Percentiles rank a stretch among this genome's conserved stretches.
Conservation (phyloP, 2,888 invertebrate species). For the Xestobium rufovillosum region DNA sequence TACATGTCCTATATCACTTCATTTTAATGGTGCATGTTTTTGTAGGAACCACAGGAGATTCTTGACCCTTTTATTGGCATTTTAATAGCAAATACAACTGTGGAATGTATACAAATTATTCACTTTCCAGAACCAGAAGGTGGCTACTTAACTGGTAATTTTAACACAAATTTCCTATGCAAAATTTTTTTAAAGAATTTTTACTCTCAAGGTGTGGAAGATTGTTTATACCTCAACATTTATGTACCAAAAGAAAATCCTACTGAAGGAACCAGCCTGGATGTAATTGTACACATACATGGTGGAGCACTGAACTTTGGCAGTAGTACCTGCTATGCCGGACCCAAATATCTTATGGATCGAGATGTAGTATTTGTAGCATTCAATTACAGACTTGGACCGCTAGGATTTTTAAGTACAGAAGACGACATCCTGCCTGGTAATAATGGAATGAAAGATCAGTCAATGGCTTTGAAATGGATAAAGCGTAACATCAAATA, state of each 20-base stretch:
- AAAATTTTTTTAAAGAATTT: not conserved
- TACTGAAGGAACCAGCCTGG: slow-evolving; percentile 33
- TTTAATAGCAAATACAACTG: too few relatives aligned
- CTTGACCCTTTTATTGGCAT: too few relatives aligned
- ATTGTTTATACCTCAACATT: slow-evolving; percentile 55
- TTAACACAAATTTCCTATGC: not conserved
- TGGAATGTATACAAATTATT: too few relatives aligned
- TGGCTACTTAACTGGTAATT: too few relatives aligned
- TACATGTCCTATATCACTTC: too few relatives aligned
- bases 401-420: slow-evolving; percentile 62
- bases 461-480: slow-evolving; percentile 59
- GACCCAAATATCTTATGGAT: slow-evolving; percentile 52
- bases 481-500: slow-evolving; percentile 54
- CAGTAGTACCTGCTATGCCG: slow-evolving; percentile 44
- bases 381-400: slow-evolving; percentile 56
- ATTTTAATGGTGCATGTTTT: too few relatives aligned
- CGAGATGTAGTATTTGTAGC: slow-evolving; percentile 55
- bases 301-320: slow-evolving; percentile 60
- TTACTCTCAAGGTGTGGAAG: slow-evolving; percentile 48
- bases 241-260: slow-evolving; percentile 44
- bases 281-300: slow-evolving; percentile 55
- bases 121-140: too few relatives aligned
- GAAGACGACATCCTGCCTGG: slow-evolving; percentile 58
- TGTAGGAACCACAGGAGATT: too few relatives aligned
- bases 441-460: slow-evolving; percentile 65